These are phyloP conservation scores for Tachina lurida DNA, from an alignment of 2,888 invertebrate genomes.

Conservation along the genomic window DNA sequence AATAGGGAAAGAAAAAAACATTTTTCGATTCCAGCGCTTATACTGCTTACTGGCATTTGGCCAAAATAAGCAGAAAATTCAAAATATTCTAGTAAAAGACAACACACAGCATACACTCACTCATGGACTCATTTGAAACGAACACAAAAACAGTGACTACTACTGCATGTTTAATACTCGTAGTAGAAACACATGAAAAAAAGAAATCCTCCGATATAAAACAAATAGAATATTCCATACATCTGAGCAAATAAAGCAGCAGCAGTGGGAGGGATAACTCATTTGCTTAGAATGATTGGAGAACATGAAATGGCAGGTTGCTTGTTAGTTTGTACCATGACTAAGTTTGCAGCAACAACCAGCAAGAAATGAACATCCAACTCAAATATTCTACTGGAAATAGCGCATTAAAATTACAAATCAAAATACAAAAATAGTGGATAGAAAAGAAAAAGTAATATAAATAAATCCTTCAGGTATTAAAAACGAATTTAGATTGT, in stretches of 20 bases:
- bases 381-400: constrained; percentile 36
- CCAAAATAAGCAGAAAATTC: constrained; percentile 61
- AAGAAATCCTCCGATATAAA: constrained; percentile 9
- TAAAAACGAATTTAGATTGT: constrained; percentile 35
- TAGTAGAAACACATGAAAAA: constrained; percentile 30
- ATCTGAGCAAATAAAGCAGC: constrained; percentile 1
- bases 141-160: constrained; percentile 45
- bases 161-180: constrained; percentile 46
- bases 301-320: constrained; percentile 15
- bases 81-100: constrained; percentile 42
- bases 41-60: constrained; percentile 62
- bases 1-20: constrained; percentile 51
- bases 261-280: constrained; percentile 15
- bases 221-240: constrained; percentile 31
- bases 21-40: constrained; percentile 46
- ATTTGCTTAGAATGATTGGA: constrained; percentile 51
- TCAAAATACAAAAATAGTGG: constrained; percentile 28
- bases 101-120: constrained; percentile 4
- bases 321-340: constrained; percentile 33
- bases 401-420: constrained; percentile 24
- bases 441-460: constrained; percentile 5
- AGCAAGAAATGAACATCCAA: constrained; percentile 13
- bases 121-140: constrained; percentile 31
- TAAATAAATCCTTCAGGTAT: constrained; percentile 8
- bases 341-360: constrained; percentile 24